Evolutionary conservation across 1,140 invertebrate species (phyloP).

Genomic region (Pollicipes pollicipes): DNA sequence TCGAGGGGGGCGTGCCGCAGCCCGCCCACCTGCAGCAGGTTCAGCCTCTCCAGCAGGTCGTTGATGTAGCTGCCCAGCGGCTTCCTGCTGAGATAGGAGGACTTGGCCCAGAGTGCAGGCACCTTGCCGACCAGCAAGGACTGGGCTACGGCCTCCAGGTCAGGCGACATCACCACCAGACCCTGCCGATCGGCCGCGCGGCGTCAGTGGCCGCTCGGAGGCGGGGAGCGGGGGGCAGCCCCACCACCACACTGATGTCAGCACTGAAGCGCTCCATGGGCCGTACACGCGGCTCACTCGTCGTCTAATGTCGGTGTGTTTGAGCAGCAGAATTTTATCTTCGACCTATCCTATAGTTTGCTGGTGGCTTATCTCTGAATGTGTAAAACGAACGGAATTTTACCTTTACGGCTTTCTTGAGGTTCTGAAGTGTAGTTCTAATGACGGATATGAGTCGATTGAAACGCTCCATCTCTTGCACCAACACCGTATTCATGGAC

Average conservation of each 20-base stretch:
- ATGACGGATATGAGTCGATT: conserved; percentile 30
- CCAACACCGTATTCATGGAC: conserved; percentile 38
- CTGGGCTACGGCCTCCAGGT: conserved; percentile 32
- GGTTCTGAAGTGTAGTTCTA: conserved; percentile 25
- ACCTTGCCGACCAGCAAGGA: conserved; percentile 40
- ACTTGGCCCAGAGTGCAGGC: conserved; percentile 58
- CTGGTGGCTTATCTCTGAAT: too few species aligned
- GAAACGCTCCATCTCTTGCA: conserved; percentile 37
- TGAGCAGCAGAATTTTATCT: too few species aligned
- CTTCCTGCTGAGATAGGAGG: conserved; percentile 84
- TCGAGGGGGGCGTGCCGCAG: not conserved
- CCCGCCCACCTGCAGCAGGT: conserved; percentile 23
- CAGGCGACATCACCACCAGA: conserved; percentile 34
- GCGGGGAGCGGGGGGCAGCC: not conserved
- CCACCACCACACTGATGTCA: too few species aligned
- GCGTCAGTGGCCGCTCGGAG: not conserved
- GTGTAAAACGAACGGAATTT: too few species aligned
- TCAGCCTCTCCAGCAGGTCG: conserved; percentile 64
- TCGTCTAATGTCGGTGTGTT: too few species aligned
- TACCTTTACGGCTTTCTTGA: conserved; percentile 32
- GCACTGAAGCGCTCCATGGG: too few species aligned
- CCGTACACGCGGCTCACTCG: too few species aligned
- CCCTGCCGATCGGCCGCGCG: conserved; percentile 23
- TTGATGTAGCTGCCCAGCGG: conserved; percentile 73
- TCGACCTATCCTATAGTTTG: too few species aligned